Conservation (phyloP, 2,888 invertebrate genomes). For the Campoplex capitator region DNA sequence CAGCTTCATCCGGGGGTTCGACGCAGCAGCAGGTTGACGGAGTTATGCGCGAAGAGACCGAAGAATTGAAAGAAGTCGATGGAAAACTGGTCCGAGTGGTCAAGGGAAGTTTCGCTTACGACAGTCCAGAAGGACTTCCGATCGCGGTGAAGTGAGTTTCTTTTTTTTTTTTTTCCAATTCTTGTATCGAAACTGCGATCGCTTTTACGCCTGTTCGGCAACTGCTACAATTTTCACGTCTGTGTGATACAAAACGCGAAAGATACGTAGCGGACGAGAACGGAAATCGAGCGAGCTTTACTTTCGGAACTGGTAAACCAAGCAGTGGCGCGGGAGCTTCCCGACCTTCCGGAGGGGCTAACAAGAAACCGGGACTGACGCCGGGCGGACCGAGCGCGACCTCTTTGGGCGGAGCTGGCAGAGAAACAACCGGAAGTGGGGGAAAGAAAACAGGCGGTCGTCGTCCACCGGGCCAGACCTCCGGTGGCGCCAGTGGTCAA, state of each 20-base stretch:
- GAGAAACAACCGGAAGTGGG: slow-evolving; percentile 47
- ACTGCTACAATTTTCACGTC: not conserved
- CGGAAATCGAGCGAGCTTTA: slow-evolving; percentile 82
- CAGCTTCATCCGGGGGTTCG: not conserved
- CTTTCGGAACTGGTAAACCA: slow-evolving; percentile 77
- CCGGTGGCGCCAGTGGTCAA: slow-evolving; percentile 23
- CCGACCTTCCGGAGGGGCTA: slow-evolving; percentile 47
- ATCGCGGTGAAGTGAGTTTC: slow-evolving; percentile 80
- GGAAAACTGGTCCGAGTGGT: slow-evolving; percentile 79
- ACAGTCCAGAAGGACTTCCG: slow-evolving; percentile 83
- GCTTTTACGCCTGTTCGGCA: not conserved
- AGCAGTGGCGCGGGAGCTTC: slow-evolving; percentile 46
- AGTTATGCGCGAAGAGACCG: slow-evolving; percentile 78
- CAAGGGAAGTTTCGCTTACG: slow-evolving; percentile 79
- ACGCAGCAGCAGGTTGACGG: slow-evolving; percentile 69
- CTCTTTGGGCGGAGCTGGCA: slow-evolving; percentile 47
- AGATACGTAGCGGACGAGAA: slow-evolving; percentile 83
- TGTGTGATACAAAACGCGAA: slow-evolving; percentile 22
- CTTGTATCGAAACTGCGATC: not conserved
- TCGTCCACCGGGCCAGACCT: slow-evolving; percentile 34
- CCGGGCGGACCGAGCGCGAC: slow-evolving; percentile 66
- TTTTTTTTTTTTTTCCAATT: not conserved
- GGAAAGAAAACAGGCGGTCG: slow-evolving; percentile 18
- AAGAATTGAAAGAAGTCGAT: slow-evolving; percentile 78
- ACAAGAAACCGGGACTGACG: slow-evolving; percentile 54